Base-by-base conservation (phyloP, 2,113 vertebrate genomes). In the Sander lucioperca region DNA sequence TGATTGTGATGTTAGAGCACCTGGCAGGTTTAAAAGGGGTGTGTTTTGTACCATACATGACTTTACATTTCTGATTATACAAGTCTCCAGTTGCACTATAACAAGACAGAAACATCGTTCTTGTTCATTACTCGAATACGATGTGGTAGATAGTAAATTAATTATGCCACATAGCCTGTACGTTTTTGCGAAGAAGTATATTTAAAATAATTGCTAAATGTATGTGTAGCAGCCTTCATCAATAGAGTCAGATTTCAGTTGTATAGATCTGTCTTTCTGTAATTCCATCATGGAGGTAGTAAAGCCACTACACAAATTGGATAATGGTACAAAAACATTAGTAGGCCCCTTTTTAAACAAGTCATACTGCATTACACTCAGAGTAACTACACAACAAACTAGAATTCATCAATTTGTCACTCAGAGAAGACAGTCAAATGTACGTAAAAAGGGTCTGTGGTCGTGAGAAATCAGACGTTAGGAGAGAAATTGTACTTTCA, bases 331-430 rank as follows among this genome's bases (percentile, higher is more conserved):
- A 83, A 71, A 68, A 25, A 43, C 39, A 43, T 13, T 33, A 58
- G 50, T 0, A 4, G 5, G 50, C 77, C 83, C 84, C 81, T 82
- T 92, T 43, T 89, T 75, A 88, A 82, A 88, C 66, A 69, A 59
- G 56, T 66, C 10, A 16, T 69, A 15, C 14, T 30, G 23, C 8
- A 36, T 59, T 48, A 61, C 45, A 39, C 43, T 39, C 11, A 11
- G 39, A 73, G 25, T 27, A 61, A 47, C 45, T 51, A 53, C 15
- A 83, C 33, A 47, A 19, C 33, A 67, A 51, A 56, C 14, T 45
- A 74, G 27, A 76, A 58, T 43, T 39, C 54, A 62, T 61, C 50
- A 16, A 64, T 54, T 25, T 67, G 45, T 69, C 48, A 5, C 27
- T 59, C 27, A 54, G 47, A 65, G 43, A 48, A 75, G 43, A 72